phyloP scores from a whole-genome alignment of 2,888 invertebrate genomes.

The Sminthurinus aureus region DNA sequence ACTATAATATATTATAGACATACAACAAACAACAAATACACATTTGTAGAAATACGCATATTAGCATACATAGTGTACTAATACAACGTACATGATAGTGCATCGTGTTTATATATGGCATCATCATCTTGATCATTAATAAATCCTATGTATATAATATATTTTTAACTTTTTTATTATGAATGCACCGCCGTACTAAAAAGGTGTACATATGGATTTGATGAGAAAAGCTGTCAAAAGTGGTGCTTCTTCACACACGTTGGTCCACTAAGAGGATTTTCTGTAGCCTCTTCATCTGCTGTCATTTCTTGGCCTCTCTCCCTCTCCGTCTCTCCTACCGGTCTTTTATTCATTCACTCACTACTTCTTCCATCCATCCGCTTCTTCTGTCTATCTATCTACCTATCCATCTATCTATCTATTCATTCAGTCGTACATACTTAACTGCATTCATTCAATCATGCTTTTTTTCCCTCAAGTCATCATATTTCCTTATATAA shows the following conservation, averaged over 20 bases:
- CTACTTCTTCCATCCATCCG: slow-evolving; percentile 2
- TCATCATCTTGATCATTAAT: background rate
- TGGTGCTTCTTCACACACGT: background rate
- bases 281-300: too few species aligned
- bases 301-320: background rate
- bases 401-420: too few species aligned
- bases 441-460: slow-evolving; percentile 9
- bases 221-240: background rate
- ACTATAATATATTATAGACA: too few species aligned
- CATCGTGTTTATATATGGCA: background rate
- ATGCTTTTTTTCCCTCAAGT: slow-evolving; percentile 20
- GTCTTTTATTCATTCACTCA: slow-evolving; percentile 5
- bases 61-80: background rate
- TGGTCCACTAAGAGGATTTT: background rate
- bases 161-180: background rate
- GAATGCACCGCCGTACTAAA: background rate
- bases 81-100: background rate
- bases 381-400: too few species aligned
- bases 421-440: background rate
- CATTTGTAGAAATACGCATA: background rate
- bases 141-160: background rate
- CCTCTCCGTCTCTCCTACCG: background rate
- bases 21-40: background rate
- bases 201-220: background rate
- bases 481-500: slow-evolving; percentile 20